Percentiles rank a stretch among this genome's conserved stretches.
These are phyloP conservation scores for Ectropis grisescens DNA, from an alignment of 1,140 invertebrate species.

Conservation along the genomic window DNA sequence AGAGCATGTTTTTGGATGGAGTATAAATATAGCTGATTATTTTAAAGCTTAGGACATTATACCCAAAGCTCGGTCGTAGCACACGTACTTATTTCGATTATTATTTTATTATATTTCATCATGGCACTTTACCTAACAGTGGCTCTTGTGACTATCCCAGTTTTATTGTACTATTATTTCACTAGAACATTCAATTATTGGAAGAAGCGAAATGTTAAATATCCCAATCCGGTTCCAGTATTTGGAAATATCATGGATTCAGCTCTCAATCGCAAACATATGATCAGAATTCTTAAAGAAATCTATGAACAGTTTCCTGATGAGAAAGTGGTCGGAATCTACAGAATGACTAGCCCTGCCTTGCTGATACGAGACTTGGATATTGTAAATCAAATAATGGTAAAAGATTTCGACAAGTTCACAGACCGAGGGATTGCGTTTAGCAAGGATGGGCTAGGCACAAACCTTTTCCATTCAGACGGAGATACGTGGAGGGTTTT, in stretches of 20 bases:
- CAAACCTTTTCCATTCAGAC: constrained; percentile 54
- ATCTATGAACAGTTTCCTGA: neutral
- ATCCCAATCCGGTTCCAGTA: constrained; percentile 9
- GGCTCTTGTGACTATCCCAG: no score
- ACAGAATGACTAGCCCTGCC: neutral
- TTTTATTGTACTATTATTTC: constrained; percentile 7
- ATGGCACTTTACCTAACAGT: no score
- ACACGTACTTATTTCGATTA: no score
- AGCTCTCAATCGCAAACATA: neutral
- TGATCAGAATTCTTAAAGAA: neutral
- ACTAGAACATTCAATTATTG: constrained; percentile 11
- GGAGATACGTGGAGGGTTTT: constrained; percentile 71
- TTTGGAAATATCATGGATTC: neutral
- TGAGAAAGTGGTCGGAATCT: constrained; percentile 1
- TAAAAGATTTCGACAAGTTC: constrained; percentile 72
- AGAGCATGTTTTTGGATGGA: no score
- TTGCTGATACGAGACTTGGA: constrained; percentile 16
- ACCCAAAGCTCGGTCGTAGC: no score
- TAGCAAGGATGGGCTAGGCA: constrained; percentile 65
- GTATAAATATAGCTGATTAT: no score
- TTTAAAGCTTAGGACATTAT: no score
- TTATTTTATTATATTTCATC: no score
- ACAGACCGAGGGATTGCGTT: constrained; percentile 55
- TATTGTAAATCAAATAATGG: constrained; percentile 72
- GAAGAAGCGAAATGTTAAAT: constrained; percentile 14